phyloP scores from a whole-genome alignment of 1,140 invertebrate species.

The Aphidius gifuensis region DNA sequence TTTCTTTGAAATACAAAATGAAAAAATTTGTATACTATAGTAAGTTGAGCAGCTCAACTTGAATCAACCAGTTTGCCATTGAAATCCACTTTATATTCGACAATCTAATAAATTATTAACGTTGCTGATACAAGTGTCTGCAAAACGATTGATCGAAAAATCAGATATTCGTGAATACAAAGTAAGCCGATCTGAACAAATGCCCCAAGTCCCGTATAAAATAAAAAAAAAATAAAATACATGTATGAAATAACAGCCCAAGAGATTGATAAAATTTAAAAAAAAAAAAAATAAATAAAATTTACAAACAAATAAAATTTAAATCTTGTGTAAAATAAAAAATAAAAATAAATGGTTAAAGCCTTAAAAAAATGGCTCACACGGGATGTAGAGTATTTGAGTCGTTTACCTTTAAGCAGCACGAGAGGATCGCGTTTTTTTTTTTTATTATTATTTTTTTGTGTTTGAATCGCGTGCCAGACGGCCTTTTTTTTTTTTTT shows the following conservation, averaged over 20 bases:
- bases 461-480: slow-evolving; percentile 19
- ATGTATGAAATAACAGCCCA: background rate
- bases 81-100: background rate
- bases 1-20: too few species aligned
- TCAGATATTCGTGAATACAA: background rate
- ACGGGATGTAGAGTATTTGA: background rate
- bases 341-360: too few species aligned
- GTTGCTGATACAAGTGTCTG: background rate
- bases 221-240: too few species aligned
- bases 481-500: slow-evolving; percentile 6
- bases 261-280: background rate
- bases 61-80: background rate
- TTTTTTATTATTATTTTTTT: background rate
- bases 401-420: slow-evolving; percentile 8
- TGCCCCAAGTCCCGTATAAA: too few species aligned
- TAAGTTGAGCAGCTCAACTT: too few species aligned
- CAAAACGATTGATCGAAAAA: slow-evolving; percentile 1
- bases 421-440: slow-evolving; percentile 14
- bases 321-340: too few species aligned
- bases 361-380: too few species aligned
- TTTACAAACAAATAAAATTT: background rate
- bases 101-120: slow-evolving; percentile 9
- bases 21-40: too few species aligned
- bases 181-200: too few species aligned
- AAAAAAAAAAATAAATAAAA: background rate